phyloP scores from a whole-genome alignment of 2,888 invertebrate species.

The Didymodactylos carnosus region DNA sequence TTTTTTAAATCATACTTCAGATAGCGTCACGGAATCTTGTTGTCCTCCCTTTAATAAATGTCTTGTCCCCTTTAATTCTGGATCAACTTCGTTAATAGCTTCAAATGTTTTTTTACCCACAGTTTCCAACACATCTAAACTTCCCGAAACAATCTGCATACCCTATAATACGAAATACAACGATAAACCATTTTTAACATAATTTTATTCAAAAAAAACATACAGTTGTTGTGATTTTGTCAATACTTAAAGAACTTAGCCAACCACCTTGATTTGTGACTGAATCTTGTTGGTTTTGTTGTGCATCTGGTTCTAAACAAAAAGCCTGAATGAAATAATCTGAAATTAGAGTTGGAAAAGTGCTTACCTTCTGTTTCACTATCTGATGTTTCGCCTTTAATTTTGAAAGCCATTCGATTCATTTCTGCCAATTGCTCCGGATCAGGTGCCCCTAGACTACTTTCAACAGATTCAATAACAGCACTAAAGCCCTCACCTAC shows the following conservation, averaged over 20 bases:
- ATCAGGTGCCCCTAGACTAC: slow-evolving; percentile 59
- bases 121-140: slow-evolving; percentile 59
- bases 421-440: slow-evolving; percentile 50
- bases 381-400: not conserved
- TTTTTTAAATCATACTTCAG: slow-evolving; percentile 20
- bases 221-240: slow-evolving; percentile 13
- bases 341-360: not conserved
- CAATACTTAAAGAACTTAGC: not conserved
- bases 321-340: not conserved
- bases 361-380: not conserved
- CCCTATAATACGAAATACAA: slow-evolving; percentile 34
- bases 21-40: slow-evolving; percentile 27
- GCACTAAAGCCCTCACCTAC: slow-evolving; percentile 53
- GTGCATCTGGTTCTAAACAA: not conserved
- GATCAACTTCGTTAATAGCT: slow-evolving; percentile 68
- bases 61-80: slow-evolving; percentile 57
- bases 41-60: slow-evolving; percentile 40
- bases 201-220: not conserved
- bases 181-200: not conserved
- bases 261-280: slow-evolving; percentile 2
- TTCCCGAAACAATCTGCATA: slow-evolving; percentile 32
- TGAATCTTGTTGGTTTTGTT: not conserved
- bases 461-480: slow-evolving; percentile 49
- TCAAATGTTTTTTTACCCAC: slow-evolving; percentile 87
- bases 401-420: not conserved